Conservation (phyloP, 2,113 vertebrate species). For the Carassius auratus region DNA sequence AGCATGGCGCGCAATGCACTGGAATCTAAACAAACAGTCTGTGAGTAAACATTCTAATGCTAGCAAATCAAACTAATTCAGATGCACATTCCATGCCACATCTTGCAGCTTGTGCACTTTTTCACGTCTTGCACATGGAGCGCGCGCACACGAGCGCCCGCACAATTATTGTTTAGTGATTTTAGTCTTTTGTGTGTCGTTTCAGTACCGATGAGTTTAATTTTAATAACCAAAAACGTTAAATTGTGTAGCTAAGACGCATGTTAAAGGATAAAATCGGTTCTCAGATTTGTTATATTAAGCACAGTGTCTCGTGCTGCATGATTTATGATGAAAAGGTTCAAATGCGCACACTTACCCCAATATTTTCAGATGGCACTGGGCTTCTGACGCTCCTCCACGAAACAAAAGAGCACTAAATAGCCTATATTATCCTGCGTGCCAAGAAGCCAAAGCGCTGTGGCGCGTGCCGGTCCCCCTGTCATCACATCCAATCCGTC, state of each 20-base stretch:
- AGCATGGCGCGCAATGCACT: background rate
- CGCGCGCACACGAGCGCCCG: background rate
- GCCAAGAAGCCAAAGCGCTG: background rate
- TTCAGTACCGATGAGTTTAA: background rate
- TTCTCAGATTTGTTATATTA: background rate
- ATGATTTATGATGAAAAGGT: background rate
- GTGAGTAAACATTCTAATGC: background rate
- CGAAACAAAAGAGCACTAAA: background rate
- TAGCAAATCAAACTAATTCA: background rate
- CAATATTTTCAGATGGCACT: conserved; percentile 15
- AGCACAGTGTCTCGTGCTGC: background rate
- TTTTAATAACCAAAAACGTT: background rate
- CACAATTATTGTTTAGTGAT: background rate
- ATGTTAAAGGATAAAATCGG: background rate
- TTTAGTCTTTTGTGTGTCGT: background rate
- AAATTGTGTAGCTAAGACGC: background rate
- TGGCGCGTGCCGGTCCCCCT: conserved; percentile 25
- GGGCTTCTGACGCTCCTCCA: background rate
- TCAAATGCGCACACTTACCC: conserved; percentile 10
- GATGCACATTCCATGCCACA: background rate
- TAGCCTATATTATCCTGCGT: conserved; percentile 25
- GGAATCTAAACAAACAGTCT: background rate
- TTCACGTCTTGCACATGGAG: background rate
- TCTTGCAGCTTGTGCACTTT: background rate
- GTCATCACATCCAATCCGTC: conserved; percentile 31